phyloP scores from a whole-genome alignment of 2,113 vertebrate species.

The Bufo gargarizans region DNA sequence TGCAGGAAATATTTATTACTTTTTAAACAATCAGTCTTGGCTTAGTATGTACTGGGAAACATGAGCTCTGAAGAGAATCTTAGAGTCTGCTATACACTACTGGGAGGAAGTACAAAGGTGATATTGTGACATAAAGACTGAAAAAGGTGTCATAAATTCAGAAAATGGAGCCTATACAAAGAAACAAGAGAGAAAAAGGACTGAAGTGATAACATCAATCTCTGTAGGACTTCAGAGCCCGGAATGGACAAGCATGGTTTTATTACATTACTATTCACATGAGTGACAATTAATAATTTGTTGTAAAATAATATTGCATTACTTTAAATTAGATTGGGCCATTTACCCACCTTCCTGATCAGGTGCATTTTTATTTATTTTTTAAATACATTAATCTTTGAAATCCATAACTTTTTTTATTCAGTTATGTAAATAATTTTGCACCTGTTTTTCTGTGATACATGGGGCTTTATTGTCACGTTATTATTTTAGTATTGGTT shows the following conservation, averaged over 20 bases:
- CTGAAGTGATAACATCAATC: conserved; percentile 17
- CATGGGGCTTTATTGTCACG: no score
- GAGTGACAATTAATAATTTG: neutral
- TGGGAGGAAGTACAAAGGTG: neutral
- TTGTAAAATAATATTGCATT: neutral
- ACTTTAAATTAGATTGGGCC: neutral
- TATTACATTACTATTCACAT: neutral
- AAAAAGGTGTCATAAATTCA: neutral
- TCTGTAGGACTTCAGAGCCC: neutral
- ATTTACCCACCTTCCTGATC: no score
- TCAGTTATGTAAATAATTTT: no score
- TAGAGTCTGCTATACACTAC: neutral
- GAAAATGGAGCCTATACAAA: conserved; percentile 2
- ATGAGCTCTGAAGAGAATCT: neutral
- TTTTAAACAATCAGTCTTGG: neutral
- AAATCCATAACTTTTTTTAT: no score
- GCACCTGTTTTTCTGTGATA: no score
- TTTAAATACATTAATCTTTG: no score
- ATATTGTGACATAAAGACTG: neutral
- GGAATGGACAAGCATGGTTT: neutral
- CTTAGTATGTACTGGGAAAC: no score
- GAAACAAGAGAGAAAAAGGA: neutral
- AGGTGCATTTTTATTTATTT: no score
- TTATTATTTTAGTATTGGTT: no score
- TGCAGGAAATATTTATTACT: neutral